Evolutionary conservation across 1,140 invertebrate species (phyloP).

Genomic region (Solenopsis fugax): DNA sequence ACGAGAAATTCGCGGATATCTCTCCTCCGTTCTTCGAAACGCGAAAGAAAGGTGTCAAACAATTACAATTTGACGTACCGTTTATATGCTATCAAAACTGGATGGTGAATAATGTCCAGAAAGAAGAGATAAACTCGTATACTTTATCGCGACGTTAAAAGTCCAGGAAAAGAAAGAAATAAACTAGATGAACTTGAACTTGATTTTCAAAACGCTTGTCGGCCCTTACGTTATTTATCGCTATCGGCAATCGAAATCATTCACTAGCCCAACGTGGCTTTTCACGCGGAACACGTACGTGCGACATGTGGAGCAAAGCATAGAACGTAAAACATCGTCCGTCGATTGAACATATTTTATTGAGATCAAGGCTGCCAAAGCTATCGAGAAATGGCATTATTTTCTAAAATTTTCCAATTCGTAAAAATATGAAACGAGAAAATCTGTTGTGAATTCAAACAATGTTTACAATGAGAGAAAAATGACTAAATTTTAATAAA

Average conservation of each 20-base stretch:
- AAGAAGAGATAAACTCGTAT: neutral
- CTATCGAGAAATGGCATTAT: neutral
- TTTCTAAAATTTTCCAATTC: neutral
- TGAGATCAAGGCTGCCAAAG: neutral
- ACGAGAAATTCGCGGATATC: conserved; percentile 1
- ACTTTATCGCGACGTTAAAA: neutral
- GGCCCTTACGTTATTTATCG: neutral
- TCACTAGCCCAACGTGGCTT: neutral
- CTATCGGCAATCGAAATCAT: neutral
- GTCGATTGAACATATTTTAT: neutral
- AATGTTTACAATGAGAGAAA: no score
- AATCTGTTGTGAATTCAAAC: no score
- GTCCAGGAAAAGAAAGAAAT: neutral
- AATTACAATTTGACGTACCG: neutral
- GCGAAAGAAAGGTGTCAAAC: neutral
- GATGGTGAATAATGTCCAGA: neutral
- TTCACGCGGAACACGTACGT: no score
- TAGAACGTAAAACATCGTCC: neutral
- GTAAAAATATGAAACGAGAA: no score
- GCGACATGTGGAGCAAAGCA: neutral
- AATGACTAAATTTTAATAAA: no score
- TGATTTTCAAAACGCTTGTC: neutral
- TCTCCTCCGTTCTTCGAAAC: neutral
- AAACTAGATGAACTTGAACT: neutral
- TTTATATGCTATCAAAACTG: neutral